phyloP scores from a whole-genome alignment of 2,113 vertebrate genomes.

The Sardina pilchardus region DNA sequence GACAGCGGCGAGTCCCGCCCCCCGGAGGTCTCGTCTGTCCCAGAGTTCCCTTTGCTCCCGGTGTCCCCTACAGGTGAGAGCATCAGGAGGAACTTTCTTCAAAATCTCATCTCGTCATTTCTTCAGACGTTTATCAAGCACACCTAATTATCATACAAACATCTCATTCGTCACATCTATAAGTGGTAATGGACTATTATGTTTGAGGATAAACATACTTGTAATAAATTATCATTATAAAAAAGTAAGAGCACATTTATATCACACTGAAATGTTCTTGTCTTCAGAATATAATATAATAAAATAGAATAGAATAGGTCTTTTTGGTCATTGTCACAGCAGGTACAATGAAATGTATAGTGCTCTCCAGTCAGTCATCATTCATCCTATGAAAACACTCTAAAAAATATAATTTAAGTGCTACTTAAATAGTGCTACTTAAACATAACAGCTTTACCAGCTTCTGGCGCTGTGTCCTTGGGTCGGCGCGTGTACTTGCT shows the following conservation, averaged over 20 bases:
- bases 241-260: neutral
- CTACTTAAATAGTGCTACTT: no score
- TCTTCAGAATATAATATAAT: no score
- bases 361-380: no score
- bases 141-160: neutral
- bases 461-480: slow-evolving; percentile 28
- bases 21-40: neutral
- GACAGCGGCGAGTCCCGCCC: neutral
- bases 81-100: neutral
- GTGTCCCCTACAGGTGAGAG: neutral
- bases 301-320: no score
- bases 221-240: neutral
- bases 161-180: no score
- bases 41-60: neutral
- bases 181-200: neutral
- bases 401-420: no score
- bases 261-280: no score
- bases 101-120: neutral
- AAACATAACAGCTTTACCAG: no score
- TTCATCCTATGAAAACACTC: no score
- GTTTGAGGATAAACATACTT: neutral
- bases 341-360: no score
- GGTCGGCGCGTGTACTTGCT: slow-evolving; percentile 63
- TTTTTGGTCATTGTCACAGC: no score
- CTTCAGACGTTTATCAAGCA: no score